Evolutionary conservation across 1,140 invertebrate species (phyloP).

Genomic region (Cydia splendana): DNA sequence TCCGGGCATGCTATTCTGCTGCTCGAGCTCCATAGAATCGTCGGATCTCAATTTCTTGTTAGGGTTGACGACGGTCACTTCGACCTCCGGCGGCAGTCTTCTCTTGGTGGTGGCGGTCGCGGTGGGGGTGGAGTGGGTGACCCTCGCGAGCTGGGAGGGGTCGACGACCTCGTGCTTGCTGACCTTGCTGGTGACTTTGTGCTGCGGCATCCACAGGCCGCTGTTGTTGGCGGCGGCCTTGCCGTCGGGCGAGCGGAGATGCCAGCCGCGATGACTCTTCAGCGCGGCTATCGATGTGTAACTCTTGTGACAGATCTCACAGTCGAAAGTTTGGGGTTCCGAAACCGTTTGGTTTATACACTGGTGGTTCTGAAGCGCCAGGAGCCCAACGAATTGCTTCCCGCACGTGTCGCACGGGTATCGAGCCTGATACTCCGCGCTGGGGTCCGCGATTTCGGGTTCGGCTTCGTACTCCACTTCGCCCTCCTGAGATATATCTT

Average conservation of each 20-base stretch:
- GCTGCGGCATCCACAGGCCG: slow-evolving; percentile 79
- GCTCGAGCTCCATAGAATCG: slow-evolving; percentile 65
- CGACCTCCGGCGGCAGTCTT: slow-evolving; percentile 74
- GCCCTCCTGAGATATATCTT: slow-evolving; percentile 58
- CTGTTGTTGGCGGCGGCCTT: slow-evolving; percentile 77
- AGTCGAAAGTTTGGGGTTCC: slow-evolving; percentile 76
- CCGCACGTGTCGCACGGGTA: slow-evolving; percentile 76
- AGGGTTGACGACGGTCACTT: slow-evolving; percentile 75
- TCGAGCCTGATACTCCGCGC: slow-evolving; percentile 69
- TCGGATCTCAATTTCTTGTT: slow-evolving; percentile 75
- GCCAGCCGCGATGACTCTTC: slow-evolving; percentile 83
- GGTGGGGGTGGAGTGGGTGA: slow-evolving; percentile 47
- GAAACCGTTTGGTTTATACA: slow-evolving; percentile 62
- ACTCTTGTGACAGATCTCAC: slow-evolving; percentile 81
- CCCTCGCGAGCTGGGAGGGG: slow-evolving; percentile 49
- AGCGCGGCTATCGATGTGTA: slow-evolving; percentile 80
- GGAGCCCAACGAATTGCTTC: slow-evolving; percentile 73
- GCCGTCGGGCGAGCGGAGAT: slow-evolving; percentile 79
- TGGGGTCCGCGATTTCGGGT: slow-evolving; percentile 58
- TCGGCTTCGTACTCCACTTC: slow-evolving; percentile 67
- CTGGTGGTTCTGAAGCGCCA: slow-evolving; percentile 76
- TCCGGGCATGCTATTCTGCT: slow-evolving; percentile 49
- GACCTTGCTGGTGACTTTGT: slow-evolving; percentile 76
- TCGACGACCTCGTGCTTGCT: slow-evolving; percentile 76
- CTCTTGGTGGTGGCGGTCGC: slow-evolving; percentile 55